phyloP scores from a whole-genome alignment of 2,797 vertebrate species.

The Odontamblyopus rebecca region DNA sequence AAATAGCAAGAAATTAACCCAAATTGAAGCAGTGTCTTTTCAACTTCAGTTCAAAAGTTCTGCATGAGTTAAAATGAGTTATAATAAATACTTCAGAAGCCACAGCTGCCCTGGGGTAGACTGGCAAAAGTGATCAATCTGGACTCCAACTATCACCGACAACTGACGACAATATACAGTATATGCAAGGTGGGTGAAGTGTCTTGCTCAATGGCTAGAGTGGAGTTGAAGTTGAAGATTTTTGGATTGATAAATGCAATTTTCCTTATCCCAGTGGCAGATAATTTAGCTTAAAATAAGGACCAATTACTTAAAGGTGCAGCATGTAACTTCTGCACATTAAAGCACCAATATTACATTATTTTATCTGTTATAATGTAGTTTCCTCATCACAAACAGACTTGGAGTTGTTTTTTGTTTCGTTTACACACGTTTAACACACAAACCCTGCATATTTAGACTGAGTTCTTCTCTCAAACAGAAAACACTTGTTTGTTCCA shows the following conservation, averaged over 20 bases:
- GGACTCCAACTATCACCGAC: no score
- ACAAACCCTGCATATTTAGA: no score
- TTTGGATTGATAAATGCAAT: not conserved
- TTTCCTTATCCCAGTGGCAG: not conserved
- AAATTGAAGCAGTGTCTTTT: conserved; percentile 60
- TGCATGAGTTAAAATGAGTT: not conserved
- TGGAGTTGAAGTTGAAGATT: not conserved
- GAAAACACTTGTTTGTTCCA: no score
- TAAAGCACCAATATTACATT: no score
- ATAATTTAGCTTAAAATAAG: not conserved
- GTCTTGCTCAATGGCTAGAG: not conserved
- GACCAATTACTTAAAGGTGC: not conserved
- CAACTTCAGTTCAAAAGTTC: conserved; percentile 9
- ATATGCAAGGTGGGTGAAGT: not conserved
- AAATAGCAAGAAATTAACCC: conserved; percentile 47
- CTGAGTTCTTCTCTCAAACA: no score
- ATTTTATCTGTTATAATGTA: no score
- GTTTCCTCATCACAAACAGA: no score
- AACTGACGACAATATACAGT: no score
- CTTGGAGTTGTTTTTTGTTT: no score
- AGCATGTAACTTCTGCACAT: no score
- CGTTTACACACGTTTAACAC: no score
- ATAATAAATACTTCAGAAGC: not conserved
- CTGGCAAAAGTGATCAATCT: not conserved
- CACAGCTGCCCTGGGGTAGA: no score